Conservation (phyloP, 2,888 invertebrate species). For the Sphaerolaimus hirsutus region DNA sequence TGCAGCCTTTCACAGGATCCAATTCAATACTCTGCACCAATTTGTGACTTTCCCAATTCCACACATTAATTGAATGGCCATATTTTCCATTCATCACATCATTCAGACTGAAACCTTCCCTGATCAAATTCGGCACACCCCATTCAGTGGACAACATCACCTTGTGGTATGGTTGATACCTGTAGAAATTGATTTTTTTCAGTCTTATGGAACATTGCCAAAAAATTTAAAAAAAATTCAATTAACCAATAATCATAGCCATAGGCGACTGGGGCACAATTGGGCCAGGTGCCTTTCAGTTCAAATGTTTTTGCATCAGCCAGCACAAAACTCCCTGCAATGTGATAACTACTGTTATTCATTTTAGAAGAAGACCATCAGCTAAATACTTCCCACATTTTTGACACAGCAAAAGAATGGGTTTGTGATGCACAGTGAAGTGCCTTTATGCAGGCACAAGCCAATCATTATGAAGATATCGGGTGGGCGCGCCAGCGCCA, state of each 20-base stretch:
- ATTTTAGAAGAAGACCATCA: no score
- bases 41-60: constrained; percentile 59
- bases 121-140: constrained; percentile 63
- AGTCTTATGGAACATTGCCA: no score
- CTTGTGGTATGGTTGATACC: constrained; percentile 84
- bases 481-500: no score
- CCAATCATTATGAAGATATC: no score
- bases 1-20: constrained; percentile 48
- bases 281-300: constrained; percentile 35
- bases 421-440: no score
- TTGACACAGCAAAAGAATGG: no score
- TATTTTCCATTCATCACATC: constrained; percentile 38
- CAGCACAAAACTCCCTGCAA: constrained; percentile 47
- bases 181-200: no score
- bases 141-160: constrained; percentile 73
- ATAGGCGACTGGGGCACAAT: constrained; percentile 44
- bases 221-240: no score
- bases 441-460: no score
- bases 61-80: constrained; percentile 59
- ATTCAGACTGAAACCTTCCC: constrained; percentile 36
- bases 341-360: no score
- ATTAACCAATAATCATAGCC: constrained; percentile 42
- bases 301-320: constrained; percentile 56
- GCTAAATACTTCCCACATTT: no score
- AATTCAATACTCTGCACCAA: constrained; percentile 60